phyloP scores from a whole-genome alignment of 1,140 invertebrate species.

The Drosophila busckii region DNA sequence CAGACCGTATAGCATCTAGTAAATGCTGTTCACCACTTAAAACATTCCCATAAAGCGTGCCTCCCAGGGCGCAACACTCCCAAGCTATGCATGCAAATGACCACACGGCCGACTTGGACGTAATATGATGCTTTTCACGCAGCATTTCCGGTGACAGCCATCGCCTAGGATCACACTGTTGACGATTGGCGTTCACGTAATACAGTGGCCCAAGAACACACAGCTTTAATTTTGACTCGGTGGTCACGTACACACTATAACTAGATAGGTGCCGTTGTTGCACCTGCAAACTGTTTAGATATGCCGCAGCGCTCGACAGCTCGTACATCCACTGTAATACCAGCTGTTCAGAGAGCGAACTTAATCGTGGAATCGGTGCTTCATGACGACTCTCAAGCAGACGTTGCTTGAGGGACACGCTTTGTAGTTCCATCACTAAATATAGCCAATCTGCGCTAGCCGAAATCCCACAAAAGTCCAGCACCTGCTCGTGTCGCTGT shows the following conservation, averaged over 20 bases:
- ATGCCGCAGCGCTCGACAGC: slow-evolving; percentile 84
- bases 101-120: slow-evolving; percentile 89
- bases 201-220: slow-evolving; percentile 53
- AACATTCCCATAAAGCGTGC: slow-evolving; percentile 87
- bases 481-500: slow-evolving; percentile 85
- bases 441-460: slow-evolving; percentile 86
- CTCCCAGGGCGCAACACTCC: slow-evolving; percentile 91
- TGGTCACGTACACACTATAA: slow-evolving; percentile 82
- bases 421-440: slow-evolving; percentile 85
- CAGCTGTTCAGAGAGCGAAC: slow-evolving; percentile 79
- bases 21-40: slow-evolving; percentile 82
- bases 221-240: slow-evolving; percentile 71
- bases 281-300: slow-evolving; percentile 83
- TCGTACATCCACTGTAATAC: slow-evolving; percentile 79
- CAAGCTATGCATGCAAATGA: slow-evolving; percentile 89
- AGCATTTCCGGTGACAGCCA: slow-evolving; percentile 90
- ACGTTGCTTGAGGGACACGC: slow-evolving; percentile 83
- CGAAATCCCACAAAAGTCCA: slow-evolving; percentile 88
- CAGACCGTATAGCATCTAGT: slow-evolving; percentile 83
- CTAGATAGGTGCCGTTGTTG: slow-evolving; percentile 86
- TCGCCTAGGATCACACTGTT: slow-evolving; percentile 84
- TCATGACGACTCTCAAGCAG: slow-evolving; percentile 60
- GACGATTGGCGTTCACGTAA: slow-evolving; percentile 69
- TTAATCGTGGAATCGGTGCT: slow-evolving; percentile 79
- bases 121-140: slow-evolving; percentile 82